These are phyloP conservation scores for Lathamus discolor DNA, from an alignment of 2,113 vertebrate species.

Conservation along the genomic window DNA sequence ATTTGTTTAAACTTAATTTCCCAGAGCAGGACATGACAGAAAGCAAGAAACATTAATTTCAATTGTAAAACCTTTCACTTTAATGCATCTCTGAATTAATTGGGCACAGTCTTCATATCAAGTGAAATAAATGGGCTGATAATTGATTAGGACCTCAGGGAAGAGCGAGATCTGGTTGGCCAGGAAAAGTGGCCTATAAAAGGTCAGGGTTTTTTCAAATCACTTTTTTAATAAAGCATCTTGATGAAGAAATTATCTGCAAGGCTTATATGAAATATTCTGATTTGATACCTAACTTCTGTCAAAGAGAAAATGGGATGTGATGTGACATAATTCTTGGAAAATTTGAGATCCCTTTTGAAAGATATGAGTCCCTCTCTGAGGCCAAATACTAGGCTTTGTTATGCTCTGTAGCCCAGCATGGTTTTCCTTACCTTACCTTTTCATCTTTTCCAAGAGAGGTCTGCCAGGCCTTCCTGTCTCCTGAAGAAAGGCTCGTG, in stretches of 20 bases:
- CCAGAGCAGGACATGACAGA: conserved; percentile 75
- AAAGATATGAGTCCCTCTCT: not conserved
- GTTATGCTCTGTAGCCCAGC: not conserved
- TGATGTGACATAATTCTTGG: conserved; percentile 39
- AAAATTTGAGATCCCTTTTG: not conserved
- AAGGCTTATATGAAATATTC: conserved; percentile 42
- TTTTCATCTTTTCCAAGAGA: not conserved
- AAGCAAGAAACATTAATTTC: conserved; percentile 73
- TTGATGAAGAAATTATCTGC: conserved; percentile 64
- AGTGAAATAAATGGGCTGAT: conserved; percentile 61
- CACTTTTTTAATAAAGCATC: conserved; percentile 49
- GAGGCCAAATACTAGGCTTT: not conserved
- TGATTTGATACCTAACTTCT: conserved; percentile 43
- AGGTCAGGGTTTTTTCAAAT: conserved; percentile 50
- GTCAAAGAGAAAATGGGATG: conserved; percentile 15
- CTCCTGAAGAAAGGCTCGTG: not conserved
- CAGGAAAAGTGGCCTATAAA: conserved; percentile 62
- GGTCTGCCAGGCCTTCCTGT: not conserved
- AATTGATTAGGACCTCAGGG: conserved; percentile 68
- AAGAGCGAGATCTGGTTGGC: conserved; percentile 65
- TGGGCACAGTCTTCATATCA: conserved; percentile 70
- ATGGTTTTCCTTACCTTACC: not conserved
- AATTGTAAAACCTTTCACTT: conserved; percentile 73
- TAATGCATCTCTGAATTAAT: conserved; percentile 72
- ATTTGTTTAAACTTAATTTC: conserved; percentile 79